A percentile compares a stretch with the other conserved stretches of the same genome.
Evolutionary conservation across 2,888 invertebrate genomes (phyloP).

Genomic region (Athrips mouffetella): DNA sequence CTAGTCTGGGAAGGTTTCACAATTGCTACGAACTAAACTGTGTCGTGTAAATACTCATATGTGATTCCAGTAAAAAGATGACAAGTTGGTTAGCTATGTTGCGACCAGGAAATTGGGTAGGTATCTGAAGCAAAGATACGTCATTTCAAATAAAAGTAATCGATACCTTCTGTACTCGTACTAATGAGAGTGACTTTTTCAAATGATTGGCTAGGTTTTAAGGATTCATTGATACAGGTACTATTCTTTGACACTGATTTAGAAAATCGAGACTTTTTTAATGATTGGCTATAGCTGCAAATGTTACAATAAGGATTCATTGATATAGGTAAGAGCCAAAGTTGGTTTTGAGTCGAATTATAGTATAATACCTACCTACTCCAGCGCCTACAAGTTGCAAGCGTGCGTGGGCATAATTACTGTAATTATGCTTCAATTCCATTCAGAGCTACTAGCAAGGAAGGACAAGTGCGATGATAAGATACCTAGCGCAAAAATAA

Average conservation of each 20-base stretch:
- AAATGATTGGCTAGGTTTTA: no score
- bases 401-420: slow-evolving; percentile 10
- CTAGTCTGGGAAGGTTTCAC: no score
- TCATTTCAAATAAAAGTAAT: no score
- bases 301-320: no score
- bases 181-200: no score
- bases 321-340: neutral
- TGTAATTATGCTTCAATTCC: slow-evolving; percentile 6
- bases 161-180: no score
- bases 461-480: slow-evolving; percentile 9
- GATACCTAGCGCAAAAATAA: slow-evolving; percentile 6
- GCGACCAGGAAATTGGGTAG: slow-evolving; percentile 16
- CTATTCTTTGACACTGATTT: no score
- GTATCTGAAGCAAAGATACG: no score
- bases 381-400: neutral
- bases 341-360: neutral
- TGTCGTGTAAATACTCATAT: slow-evolving; percentile 2
- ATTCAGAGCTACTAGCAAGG: slow-evolving; percentile 8
- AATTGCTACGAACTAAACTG: neutral
- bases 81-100: slow-evolving; percentile 19
- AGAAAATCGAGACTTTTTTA: no score
- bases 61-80: slow-evolving; percentile 23
- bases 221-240: no score
- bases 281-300: no score
- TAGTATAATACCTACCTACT: neutral